Base-by-base conservation (phyloP, 2,113 vertebrate species). In the Daboia siamensis region DNA sequence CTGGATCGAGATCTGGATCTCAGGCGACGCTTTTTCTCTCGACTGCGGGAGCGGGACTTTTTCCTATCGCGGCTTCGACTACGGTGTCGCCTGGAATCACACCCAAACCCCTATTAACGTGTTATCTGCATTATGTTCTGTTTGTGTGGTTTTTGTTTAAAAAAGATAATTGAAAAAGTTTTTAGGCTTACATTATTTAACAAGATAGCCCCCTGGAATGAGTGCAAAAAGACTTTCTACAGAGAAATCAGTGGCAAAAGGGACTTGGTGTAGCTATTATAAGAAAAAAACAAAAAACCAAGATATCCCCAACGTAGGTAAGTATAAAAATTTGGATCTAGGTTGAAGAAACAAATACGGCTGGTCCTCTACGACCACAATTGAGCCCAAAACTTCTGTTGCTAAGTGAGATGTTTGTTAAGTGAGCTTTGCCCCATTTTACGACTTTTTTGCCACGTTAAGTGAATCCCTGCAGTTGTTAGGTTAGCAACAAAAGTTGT, bases 11-110 rank as follows among this genome's bases (percentile, higher is more conserved):
- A 99, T 48, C 98, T 98, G 87, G 99, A 99, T 91, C 98, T 96
- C 6, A 98, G 92, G 69, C 98, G 98, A 26, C 98, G 98, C 96
- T 99, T 99, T 95, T 96, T 98, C n/a, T 99, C 99, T 93, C 97
- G 97, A 96, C 98, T 99, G 95, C 97, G 98, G 17, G 99, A 99
- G 20, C 97, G 94, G 55, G 99, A 99, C 46, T 98, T 98, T 93
- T 98, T 98, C 87, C 98, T 98, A 90, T 99, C 99, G 1, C 98
- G 98, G 94, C 99, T 99, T 98, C 97, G 98, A 97, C 98, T 99
- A 91, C 98, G 98, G 97, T 99, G 98, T 26, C 98, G 98, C 91
- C 99, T 99, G 94, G 94, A 97, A 97, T 95, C 90, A 94, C 95
- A 97, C 55, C 95, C 90, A 6, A 90, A 92, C 29, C 20, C 86